Conservation (phyloP, 1,140 invertebrate species). For the Hyphantria cunea region DNA sequence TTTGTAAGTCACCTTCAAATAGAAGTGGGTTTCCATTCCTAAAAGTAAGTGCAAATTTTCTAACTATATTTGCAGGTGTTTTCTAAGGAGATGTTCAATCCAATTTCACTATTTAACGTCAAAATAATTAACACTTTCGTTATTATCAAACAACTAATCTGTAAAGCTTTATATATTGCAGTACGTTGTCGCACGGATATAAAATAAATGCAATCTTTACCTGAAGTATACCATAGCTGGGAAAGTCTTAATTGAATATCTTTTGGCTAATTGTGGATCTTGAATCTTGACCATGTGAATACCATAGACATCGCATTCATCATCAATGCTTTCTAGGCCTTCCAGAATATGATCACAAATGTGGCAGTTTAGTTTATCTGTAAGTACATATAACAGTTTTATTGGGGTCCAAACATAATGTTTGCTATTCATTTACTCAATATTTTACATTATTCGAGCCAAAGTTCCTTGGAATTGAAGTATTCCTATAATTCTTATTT, state of each 20-base stretch:
- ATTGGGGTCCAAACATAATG: background rate
- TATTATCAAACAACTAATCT: too few relatives aligned
- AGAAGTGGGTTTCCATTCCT: slow-evolving; percentile 96
- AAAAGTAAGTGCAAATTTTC: background rate
- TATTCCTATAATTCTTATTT: too few relatives aligned
- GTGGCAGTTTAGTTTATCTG: slow-evolving; percentile 95
- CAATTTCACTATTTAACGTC: background rate
- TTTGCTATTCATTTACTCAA: too few relatives aligned
- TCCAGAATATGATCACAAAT: slow-evolving; percentile 96
- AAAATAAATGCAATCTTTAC: slow-evolving; percentile 38
- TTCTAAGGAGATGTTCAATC: background rate
- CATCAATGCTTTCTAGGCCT: slow-evolving; percentile 94
- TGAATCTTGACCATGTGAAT: slow-evolving; percentile 98
- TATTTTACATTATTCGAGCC: background rate
- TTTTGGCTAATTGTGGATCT: slow-evolving; percentile 93
- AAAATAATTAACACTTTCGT: too few relatives aligned
- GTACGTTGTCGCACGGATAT: background rate
- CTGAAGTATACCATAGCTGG: slow-evolving; percentile 95
- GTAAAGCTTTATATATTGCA: too few relatives aligned
- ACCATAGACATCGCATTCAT: slow-evolving; percentile 96
- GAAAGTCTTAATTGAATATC: slow-evolving; percentile 97
- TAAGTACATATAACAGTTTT: slow-evolving; percentile 40
- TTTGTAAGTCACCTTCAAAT: slow-evolving; percentile 96
- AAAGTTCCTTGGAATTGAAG: too few relatives aligned
- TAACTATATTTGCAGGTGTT: background rate